Evolutionary conservation across 2,113 vertebrate species (phyloP), one percentile per base, ranked within the genome.

Genomic region (Acrocephalus arundinaceus): DNA sequence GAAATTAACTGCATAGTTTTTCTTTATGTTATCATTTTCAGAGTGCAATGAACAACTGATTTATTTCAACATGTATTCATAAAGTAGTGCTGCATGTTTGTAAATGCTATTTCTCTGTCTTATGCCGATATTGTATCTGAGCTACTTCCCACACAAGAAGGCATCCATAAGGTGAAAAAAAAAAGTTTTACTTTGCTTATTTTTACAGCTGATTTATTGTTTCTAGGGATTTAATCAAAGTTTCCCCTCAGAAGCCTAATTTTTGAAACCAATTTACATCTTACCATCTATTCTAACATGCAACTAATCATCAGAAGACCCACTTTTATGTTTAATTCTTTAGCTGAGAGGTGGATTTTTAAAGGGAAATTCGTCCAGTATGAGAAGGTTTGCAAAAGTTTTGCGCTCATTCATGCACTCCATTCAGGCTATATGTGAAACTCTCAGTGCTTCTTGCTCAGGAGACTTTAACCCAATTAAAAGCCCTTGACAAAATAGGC

Each of bases 151-250:
- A 71, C 28, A 71, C 2, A 70, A 87, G 31, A 85, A 14, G 10
- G 3, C 13, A 90, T 39, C 33, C 27, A 13, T 93, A 85, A 23
- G 28, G 35, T 25, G 33, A 19, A 82, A 51, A 87, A 77, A 20
- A 37, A 33, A 37, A 2, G 3, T 22, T 41, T 43, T 66, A 17
- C 25, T 94, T 83, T 95, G 8, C 30, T 71, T 85, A 49, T 67
- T 93, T 88, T 79, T 70, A 35, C 78, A 39, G 67, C 16, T 94
- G 75, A 97, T 96, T 91, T 93, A 94, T 94, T 95, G 23, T 57
- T 97, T 95, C 58, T 27, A 55, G 73, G 67, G 46, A 63, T 96
- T 97, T 97, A 97, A 97, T 96, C 93, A 97, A 95, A 96, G 51
- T 85, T 93, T 57, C 41, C 52, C 24, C 30, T 65, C 27, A 85